phyloP scores from a whole-genome alignment of 1,140 invertebrate genomes.

The Pseudachorutes palmiensis region DNA sequence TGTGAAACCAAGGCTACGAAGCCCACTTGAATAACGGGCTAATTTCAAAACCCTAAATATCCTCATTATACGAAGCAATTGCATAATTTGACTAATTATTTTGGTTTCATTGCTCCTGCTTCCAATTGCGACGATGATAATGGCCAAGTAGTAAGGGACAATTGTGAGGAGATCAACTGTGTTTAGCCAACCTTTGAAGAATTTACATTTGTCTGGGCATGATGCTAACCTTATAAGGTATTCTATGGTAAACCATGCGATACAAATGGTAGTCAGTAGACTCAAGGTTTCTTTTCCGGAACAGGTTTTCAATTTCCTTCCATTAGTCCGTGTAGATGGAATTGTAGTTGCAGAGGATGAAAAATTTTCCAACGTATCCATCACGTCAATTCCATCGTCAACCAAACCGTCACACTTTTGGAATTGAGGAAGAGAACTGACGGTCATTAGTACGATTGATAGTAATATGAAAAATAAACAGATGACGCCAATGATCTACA shows the following conservation, averaged over 20 bases:
- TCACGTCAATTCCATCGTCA: no score
- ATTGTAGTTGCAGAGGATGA: no score
- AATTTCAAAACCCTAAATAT: conserved; percentile 99
- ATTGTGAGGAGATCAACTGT: conserved; percentile 98
- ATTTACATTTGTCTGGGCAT: conserved; percentile 98
- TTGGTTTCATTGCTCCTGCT: conserved; percentile 91
- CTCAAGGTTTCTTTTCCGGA: no score
- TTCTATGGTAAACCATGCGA: conserved; percentile 99
- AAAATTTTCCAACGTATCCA: no score
- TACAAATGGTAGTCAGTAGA: conserved; percentile 98
- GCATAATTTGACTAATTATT: conserved; percentile 90
- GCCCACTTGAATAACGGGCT: conserved; percentile 93
- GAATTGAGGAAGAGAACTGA: no score
- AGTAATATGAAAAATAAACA: no score
- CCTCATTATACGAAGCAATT: conserved; percentile 98
- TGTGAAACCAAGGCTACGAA: conserved; percentile 97
- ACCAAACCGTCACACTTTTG: no score
- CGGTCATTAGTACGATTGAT: no score
- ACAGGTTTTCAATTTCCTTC: no score
- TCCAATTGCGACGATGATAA: conserved; percentile 89
- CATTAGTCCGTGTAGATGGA: no score
- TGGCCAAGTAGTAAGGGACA: conserved; percentile 93
- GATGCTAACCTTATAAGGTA: conserved; percentile 96
- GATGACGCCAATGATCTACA: no score
- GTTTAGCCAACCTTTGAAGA: conserved; percentile 98